A percentile compares a stretch with the other conserved stretches of the same genome.
phyloP scores from a whole-genome alignment of 2,797 vertebrate genomes.

The Macropodus opercularis region DNA sequence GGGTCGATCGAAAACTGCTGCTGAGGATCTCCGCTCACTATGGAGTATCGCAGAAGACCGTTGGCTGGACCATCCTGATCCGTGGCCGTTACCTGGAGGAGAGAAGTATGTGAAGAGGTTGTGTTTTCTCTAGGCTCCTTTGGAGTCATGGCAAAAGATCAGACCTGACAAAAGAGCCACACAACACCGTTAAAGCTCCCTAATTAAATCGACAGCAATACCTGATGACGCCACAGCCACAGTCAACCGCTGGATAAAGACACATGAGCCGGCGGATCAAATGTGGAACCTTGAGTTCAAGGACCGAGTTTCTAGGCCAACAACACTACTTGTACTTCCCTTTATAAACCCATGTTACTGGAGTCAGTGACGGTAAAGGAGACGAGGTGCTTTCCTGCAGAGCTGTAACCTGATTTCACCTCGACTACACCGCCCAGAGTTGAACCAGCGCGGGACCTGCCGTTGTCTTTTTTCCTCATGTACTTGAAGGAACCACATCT shows the following conservation, averaged over 20 bases:
- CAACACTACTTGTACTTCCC: background rate
- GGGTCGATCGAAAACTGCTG: constrained; percentile 90
- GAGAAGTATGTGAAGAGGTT: background rate
- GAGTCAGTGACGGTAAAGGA: too few species aligned
- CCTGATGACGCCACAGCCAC: background rate
- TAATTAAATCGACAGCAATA: background rate
- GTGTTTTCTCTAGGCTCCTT: background rate
- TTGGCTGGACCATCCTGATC: constrained; percentile 91
- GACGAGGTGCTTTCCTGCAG: too few species aligned
- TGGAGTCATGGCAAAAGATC: background rate
- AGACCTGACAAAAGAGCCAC: background rate
- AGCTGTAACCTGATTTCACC: too few species aligned
- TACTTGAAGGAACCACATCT: too few species aligned
- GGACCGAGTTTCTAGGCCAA: too few species aligned
- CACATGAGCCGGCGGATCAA: background rate
- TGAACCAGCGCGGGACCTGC: too few species aligned
- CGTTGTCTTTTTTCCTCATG: too few species aligned
- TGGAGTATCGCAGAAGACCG: constrained; percentile 88
- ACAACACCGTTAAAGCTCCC: too few species aligned
- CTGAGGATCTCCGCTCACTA: constrained; percentile 86
- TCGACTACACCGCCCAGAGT: too few species aligned
- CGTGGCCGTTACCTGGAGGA: constrained; percentile 86
- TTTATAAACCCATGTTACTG: too few species aligned
- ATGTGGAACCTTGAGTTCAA: background rate
- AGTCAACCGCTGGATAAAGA: background rate